A percentile compares a stretch with the other conserved stretches of the same genome.
Conservation (phyloP, 1,140 invertebrate genomes). For the Papilio dardanus region DNA sequence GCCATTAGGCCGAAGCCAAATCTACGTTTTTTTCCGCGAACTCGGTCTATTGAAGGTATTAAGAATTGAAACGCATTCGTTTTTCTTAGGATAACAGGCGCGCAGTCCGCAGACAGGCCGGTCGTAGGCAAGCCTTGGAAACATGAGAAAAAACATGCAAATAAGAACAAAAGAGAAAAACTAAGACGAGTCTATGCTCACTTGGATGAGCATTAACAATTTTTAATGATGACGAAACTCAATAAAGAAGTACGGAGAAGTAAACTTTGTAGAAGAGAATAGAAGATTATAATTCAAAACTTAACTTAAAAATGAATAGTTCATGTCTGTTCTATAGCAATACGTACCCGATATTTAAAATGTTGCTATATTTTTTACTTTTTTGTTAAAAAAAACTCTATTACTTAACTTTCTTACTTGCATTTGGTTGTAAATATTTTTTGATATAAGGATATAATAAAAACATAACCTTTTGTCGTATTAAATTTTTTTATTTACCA, state of each 20-base stretch:
- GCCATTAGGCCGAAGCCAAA: no score
- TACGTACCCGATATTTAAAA: no score
- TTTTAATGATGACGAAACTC: not conserved
- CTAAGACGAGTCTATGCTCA: slow-evolving; percentile 90
- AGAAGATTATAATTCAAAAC: no score
- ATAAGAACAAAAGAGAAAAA: slow-evolving; percentile 94
- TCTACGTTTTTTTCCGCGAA: no score
- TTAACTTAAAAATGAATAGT: no score
- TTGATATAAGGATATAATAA: slow-evolving; percentile 1
- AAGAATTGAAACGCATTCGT: not conserved
- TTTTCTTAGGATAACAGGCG: slow-evolving; percentile 61
- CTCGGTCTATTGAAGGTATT: not conserved
- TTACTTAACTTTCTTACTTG: not conserved
- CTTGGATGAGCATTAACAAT: slow-evolving; percentile 89
- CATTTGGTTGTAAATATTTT: slow-evolving; percentile 28
- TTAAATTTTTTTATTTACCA: not conserved
- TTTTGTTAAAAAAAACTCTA: not conserved
- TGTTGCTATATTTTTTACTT: not conserved
- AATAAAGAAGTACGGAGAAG: no score
- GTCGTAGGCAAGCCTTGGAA: slow-evolving; percentile 90
- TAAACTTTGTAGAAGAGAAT: no score
- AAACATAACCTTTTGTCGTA: not conserved
- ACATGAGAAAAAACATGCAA: slow-evolving; percentile 88
- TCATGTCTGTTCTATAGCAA: no score
- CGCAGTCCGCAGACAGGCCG: slow-evolving; percentile 51